These are phyloP conservation scores for Enteromius afrohamiltoni DNA, from an alignment of 2,797 vertebrate genomes.

Conservation along the genomic window DNA sequence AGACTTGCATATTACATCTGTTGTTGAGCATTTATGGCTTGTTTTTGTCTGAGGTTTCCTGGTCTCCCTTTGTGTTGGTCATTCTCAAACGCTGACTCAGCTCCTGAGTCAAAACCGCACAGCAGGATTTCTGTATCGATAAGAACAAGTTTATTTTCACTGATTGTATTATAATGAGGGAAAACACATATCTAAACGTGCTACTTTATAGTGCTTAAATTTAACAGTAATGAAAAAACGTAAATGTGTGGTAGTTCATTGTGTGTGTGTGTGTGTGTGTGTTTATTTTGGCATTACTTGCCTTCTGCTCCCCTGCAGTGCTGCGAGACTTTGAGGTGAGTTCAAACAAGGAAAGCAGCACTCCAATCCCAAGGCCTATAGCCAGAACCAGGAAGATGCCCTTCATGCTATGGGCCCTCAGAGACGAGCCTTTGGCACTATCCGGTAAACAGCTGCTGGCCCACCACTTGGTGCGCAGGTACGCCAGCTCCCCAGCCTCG, in stretches of 20 bases:
- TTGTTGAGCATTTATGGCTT: slow-evolving; percentile 71
- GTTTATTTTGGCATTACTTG: slow-evolving; percentile 47
- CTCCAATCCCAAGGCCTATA: slow-evolving; percentile 79
- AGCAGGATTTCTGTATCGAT: slow-evolving; percentile 83
- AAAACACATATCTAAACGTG: neutral
- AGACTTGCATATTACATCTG: neutral
- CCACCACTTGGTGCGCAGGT: slow-evolving; percentile 89
- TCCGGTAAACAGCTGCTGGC: slow-evolving; percentile 80
- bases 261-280: slow-evolving; percentile 2
- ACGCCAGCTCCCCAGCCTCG: slow-evolving; percentile 83
- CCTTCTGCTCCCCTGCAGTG: slow-evolving; percentile 79
- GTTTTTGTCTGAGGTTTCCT: slow-evolving; percentile 79
- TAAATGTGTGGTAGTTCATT: neutral
- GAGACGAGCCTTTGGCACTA: slow-evolving; percentile 68
- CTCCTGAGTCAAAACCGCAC: slow-evolving; percentile 83
- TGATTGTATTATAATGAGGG: neutral
- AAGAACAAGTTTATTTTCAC: slow-evolving; percentile 45
- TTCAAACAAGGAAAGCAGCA: slow-evolving; percentile 81
- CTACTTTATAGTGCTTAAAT: neutral
- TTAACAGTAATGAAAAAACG: neutral
- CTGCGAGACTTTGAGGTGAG: slow-evolving; percentile 80
- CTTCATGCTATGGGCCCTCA: slow-evolving; percentile 79
- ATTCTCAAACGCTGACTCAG: slow-evolving; percentile 82
- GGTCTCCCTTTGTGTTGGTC: slow-evolving; percentile 67
- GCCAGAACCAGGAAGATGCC: slow-evolving; percentile 87